These are phyloP conservation scores for Caenorhabditis briggsae DNA, from an alignment of 1,140 invertebrate genomes.

Conservation along the genomic window DNA sequence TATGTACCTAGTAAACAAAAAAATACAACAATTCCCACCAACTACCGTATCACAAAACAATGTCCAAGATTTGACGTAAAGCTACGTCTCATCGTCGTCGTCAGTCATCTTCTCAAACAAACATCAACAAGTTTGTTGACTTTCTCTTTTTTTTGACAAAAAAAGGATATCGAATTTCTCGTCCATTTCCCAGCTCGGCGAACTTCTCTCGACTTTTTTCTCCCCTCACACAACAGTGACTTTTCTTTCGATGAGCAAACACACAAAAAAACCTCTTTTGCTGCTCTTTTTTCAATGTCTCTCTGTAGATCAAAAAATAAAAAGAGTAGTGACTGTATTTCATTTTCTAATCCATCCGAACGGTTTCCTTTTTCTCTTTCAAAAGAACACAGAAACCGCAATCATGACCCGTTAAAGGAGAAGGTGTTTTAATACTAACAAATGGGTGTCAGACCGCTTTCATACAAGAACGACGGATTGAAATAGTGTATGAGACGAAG, in stretches of 20 bases:
- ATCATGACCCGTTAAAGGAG: slow-evolving; percentile 24
- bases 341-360: slow-evolving; percentile 57
- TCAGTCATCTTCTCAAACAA: neutral
- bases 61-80: too few relatives aligned
- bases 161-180: slow-evolving; percentile 51
- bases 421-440: slow-evolving; percentile 14
- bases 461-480: neutral
- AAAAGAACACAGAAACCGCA: neutral
- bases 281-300: neutral
- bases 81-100: neutral
- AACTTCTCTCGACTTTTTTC: slow-evolving; percentile 25
- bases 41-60: too few relatives aligned
- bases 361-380: neutral
- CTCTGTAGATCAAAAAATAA: slow-evolving; percentile 8
- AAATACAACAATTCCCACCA: too few relatives aligned
- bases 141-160: slow-evolving; percentile 36
- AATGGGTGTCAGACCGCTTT: slow-evolving; percentile 30
- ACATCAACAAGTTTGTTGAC: slow-evolving; percentile 51
- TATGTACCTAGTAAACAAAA: too few relatives aligned
- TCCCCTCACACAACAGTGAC: neutral
- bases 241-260: slow-evolving; percentile 10
- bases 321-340: slow-evolving; percentile 37
- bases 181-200: slow-evolving; percentile 18
- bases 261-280: neutral
- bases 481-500: neutral